Conservation (phyloP, 1,140 invertebrate genomes). For the Helicoverpa armigera region DNA sequence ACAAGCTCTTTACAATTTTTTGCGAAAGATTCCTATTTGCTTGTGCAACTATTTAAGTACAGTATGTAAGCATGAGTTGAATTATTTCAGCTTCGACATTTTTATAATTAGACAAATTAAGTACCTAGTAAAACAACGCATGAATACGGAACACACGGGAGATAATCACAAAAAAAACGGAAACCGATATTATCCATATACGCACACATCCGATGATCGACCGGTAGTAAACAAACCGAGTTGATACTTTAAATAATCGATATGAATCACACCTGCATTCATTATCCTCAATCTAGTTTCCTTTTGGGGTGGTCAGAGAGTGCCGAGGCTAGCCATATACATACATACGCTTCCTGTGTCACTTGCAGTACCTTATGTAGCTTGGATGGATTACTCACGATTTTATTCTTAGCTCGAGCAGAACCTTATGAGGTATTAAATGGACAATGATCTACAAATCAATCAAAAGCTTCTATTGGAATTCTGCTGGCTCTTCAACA, state of each 20-base stretch:
- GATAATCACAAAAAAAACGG: slow-evolving; percentile 4
- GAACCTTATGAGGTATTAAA: neutral
- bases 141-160: neutral
- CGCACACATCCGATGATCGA: slow-evolving; percentile 12
- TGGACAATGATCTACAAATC: slow-evolving; percentile 4
- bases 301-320: slow-evolving; percentile 37
- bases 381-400: slow-evolving; percentile 31
- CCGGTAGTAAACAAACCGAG: slow-evolving; percentile 14
- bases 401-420: slow-evolving; percentile 35
- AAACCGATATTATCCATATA: slow-evolving; percentile 14
- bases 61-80: no score
- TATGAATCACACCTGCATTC: slow-evolving; percentile 37
- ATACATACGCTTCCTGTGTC: slow-evolving; percentile 36
- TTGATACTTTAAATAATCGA: slow-evolving; percentile 2
- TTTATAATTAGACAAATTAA: no score
- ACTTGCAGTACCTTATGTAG: slow-evolving; percentile 22
- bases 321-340: slow-evolving; percentile 35
- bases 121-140: no score
- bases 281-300: slow-evolving; percentile 45
- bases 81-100: no score
- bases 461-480: neutral
- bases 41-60: no score
- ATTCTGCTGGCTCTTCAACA: neutral
- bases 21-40: no score
- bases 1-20: no score